Conservation (phyloP, 2,113 vertebrate genomes). For the Apodemus speciosus region DNA sequence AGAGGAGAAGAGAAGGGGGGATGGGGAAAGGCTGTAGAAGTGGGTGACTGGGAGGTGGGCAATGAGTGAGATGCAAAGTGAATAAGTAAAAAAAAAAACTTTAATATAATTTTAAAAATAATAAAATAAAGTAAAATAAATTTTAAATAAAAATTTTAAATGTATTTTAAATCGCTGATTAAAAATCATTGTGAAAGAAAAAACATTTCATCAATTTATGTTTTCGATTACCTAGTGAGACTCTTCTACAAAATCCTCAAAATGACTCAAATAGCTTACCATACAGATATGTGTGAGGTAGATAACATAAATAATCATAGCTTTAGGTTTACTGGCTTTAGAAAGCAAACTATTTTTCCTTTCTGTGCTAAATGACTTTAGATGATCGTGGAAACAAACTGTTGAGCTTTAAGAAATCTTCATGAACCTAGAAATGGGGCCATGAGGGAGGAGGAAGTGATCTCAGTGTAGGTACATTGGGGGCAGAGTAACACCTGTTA, state of each 20-base stretch:
- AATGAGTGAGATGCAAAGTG: no score
- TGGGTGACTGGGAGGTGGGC: no score
- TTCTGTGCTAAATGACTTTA: neutral
- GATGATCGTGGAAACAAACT: neutral
- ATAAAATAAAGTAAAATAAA: neutral
- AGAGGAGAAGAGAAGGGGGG: no score
- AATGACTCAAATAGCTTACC: neutral
- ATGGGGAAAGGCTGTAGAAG: no score
- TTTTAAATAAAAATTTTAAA: neutral
- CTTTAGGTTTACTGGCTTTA: neutral
- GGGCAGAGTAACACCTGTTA: neutral
- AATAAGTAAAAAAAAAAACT: no score
- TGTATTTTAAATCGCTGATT: no score
- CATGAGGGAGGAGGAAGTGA: neutral
- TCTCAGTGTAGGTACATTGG: neutral
- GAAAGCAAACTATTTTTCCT: neutral
- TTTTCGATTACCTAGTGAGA: neutral
- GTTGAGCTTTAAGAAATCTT: neutral
- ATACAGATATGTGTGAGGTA: neutral
- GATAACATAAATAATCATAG: neutral
- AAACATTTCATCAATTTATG: neutral
- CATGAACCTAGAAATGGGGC: neutral
- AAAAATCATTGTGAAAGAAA: neutral
- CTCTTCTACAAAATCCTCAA: neutral
- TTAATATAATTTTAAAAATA: neutral